phyloP scores from a whole-genome alignment of 2,888 invertebrate genomes.

The Mythimna loreyi region DNA sequence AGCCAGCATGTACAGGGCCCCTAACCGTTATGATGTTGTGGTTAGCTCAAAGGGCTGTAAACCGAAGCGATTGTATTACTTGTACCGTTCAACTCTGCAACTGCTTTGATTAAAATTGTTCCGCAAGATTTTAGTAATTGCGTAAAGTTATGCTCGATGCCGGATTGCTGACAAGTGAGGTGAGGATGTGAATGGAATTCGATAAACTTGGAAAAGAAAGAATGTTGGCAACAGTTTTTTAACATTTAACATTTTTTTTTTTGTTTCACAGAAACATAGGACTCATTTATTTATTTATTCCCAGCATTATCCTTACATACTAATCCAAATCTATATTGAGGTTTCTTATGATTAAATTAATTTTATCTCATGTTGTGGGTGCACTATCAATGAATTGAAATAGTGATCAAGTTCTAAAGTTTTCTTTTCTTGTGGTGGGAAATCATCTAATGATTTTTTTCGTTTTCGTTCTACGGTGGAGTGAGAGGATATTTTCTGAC shows the following conservation, averaged over 20 bases:
- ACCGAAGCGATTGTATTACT: conserved; percentile 50
- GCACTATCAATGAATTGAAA: too few species aligned
- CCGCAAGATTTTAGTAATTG: conserved; percentile 51
- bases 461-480: too few species aligned
- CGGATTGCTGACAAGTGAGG: neutral
- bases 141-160: conserved; percentile 4
- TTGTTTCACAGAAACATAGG: too few species aligned
- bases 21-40: conserved; percentile 44
- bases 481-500: too few species aligned
- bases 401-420: too few species aligned
- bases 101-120: conserved; percentile 65
- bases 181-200: neutral
- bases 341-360: too few species aligned
- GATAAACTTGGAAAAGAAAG: neutral
- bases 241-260: neutral
- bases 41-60: conserved; percentile 49
- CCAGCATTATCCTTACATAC: too few species aligned
- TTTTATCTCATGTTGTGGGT: too few species aligned
- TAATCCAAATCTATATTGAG: too few species aligned
- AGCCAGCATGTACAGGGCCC: neutral
- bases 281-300: too few species aligned
- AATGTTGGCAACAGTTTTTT: neutral
- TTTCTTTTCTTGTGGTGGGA: too few species aligned
- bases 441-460: too few species aligned
- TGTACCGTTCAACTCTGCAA: conserved; percentile 40